Conservation (phyloP, 2,797 vertebrate genomes). For the Typhlichthys subterraneus region DNA sequence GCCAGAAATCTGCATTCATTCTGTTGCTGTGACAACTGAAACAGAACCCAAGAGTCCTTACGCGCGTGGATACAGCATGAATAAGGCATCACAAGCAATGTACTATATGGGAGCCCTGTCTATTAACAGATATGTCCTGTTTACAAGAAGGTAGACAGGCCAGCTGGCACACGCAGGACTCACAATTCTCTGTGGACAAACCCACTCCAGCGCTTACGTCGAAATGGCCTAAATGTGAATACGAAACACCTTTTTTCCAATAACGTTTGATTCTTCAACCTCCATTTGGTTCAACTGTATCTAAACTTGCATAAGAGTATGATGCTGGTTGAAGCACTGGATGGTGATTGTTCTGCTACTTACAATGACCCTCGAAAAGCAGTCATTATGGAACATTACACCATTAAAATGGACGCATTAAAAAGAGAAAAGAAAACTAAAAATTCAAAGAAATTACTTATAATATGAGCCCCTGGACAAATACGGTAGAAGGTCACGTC, state of each 20-base stretch:
- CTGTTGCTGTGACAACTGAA: constrained; percentile 63
- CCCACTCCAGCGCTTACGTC: constrained; percentile 13
- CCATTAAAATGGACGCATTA: too few species aligned
- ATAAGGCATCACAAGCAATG: constrained; percentile 47
- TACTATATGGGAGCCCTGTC: constrained; percentile 32
- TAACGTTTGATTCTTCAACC: too few species aligned
- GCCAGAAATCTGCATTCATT: constrained; percentile 17
- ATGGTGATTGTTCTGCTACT: too few species aligned
- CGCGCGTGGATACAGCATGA: constrained; percentile 26
- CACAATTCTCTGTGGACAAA: constrained; percentile 37
- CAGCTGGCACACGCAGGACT: constrained; percentile 7
- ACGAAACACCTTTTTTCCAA: too few species aligned
- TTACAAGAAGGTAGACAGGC: constrained; percentile 23
- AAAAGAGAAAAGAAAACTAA: background rate
- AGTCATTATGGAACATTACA: too few species aligned
- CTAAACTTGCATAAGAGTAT: too few species aligned
- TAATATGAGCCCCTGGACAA: background rate
- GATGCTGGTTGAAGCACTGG: too few species aligned
- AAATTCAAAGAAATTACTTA: background rate
- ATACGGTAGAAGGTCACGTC: background rate
- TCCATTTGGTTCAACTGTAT: too few species aligned
- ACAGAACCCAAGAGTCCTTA: constrained; percentile 49
- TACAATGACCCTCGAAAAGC: too few species aligned
- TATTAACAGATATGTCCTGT: constrained; percentile 35
- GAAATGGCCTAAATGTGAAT: too few species aligned